phyloP scores from a whole-genome alignment of 2,797 vertebrate genomes.

The Danio kyathit region DNA sequence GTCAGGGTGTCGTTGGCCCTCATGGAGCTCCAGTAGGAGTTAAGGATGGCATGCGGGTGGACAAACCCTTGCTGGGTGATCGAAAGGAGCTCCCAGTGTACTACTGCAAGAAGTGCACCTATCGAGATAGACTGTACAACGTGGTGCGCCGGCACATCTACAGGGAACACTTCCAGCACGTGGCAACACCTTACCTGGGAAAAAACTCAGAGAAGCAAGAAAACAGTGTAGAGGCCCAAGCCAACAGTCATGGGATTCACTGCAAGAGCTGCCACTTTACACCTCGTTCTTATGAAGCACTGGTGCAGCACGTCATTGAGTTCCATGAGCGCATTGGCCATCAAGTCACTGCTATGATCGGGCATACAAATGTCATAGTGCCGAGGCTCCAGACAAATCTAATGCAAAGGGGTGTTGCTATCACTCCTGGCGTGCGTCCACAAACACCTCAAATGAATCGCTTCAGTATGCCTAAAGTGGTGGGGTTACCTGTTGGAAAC shows the following conservation, averaged over 20 bases:
- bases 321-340: constrained; percentile 97
- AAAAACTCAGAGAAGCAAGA: constrained; percentile 89
- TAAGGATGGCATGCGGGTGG: constrained; percentile 85
- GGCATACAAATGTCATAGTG: constrained; percentile 92
- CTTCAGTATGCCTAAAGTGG: constrained; percentile 87
- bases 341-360: constrained; percentile 98
- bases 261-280: constrained; percentile 98
- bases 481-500: constrained; percentile 87
- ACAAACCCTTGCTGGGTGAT: constrained; percentile 86
- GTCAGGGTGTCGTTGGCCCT: constrained; percentile 72
- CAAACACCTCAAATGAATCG: constrained; percentile 84
- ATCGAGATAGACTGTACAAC: constrained; percentile 95
- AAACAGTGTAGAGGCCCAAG: constrained; percentile 76
- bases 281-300: constrained; percentile 93
- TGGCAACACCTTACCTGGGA: constrained; percentile 93
- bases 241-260: constrained; percentile 90
- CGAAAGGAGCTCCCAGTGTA: constrained; percentile 94
- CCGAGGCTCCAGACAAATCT: constrained; percentile 83
- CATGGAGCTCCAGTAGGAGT: constrained; percentile 77
- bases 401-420: constrained; percentile 82
- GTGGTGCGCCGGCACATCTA: constrained; percentile 98
- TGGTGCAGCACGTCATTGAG: constrained; percentile 97
- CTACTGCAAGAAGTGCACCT: constrained; percentile 99
- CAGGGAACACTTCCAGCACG: constrained; percentile 98
- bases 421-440: constrained; percentile 80